Conservation (phyloP, 2,797 vertebrate genomes). For the Anisognathus igniventris region DNA sequence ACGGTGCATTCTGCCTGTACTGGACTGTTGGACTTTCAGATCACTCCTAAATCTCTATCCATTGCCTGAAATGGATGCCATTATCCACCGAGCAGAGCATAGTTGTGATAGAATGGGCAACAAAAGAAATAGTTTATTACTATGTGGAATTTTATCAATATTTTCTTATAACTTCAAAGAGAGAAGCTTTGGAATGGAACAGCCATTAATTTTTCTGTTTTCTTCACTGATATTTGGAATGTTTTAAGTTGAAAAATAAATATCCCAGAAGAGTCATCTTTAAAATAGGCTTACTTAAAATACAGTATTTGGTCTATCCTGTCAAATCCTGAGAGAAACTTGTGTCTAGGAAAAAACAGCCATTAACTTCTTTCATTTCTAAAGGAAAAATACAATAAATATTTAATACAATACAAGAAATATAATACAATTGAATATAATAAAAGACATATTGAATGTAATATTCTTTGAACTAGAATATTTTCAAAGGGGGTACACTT, state of each 20-base stretch:
- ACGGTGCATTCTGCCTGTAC: not conserved
- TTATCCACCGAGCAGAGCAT: not conserved
- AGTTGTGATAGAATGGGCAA: not conserved
- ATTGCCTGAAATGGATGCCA: not conserved
- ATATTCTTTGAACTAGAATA: not conserved
- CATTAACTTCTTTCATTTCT: not conserved
- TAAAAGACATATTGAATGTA: not conserved
- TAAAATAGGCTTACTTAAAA: not conserved
- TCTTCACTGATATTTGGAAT: not conserved
- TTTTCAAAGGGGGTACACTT: not conserved
- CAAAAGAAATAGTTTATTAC: not conserved
- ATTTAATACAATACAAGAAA: not conserved
- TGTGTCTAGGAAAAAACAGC: not conserved
- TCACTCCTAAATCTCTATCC: not conserved
- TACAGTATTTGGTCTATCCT: not conserved
- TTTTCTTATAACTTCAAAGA: not conserved
- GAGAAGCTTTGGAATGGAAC: not conserved
- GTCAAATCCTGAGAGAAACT: not conserved
- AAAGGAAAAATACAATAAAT: not conserved
- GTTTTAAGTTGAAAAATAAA: not conserved
- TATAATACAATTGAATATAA: not conserved
- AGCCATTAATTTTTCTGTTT: not conserved
- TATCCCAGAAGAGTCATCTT: not conserved
- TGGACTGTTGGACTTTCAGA: not conserved
- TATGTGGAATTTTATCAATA: not conserved